A percentile compares a stretch with the other conserved stretches of the same genome.
phyloP scores from a whole-genome alignment of 2,797 vertebrate genomes.

The Peromyscus eremicus region DNA sequence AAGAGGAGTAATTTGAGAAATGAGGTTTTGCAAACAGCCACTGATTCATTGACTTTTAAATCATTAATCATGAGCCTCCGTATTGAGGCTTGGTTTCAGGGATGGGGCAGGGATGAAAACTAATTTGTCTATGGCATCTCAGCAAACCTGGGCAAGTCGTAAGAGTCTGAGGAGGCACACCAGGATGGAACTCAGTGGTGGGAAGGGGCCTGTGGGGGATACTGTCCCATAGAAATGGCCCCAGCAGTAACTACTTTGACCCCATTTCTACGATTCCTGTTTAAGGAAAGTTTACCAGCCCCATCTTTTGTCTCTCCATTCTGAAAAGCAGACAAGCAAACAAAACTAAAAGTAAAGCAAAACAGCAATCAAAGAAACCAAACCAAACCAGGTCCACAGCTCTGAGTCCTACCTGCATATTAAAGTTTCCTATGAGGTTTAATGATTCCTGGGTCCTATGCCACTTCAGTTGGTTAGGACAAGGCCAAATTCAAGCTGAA shows the following conservation, averaged over 20 bases:
- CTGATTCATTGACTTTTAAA: slow-evolving; percentile 73
- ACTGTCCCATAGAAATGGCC: background rate
- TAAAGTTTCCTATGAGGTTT: background rate
- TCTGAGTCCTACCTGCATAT: background rate
- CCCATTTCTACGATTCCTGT: background rate
- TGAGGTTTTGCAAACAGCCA: slow-evolving; percentile 55
- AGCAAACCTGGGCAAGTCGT: background rate
- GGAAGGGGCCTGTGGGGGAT: fast-evolving
- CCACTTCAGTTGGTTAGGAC: background rate
- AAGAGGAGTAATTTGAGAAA: slow-evolving; percentile 61
- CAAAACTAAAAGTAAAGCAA: background rate
- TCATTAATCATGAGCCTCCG: slow-evolving; percentile 74
- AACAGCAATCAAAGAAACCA: background rate
- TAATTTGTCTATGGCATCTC: slow-evolving; percentile 50
- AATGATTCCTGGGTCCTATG: background rate
- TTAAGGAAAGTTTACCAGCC: background rate
- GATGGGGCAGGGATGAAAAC: background rate
- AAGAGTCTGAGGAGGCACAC: background rate
- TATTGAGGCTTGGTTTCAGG: slow-evolving; percentile 27
- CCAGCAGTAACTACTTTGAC: background rate
- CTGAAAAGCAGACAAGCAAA: background rate
- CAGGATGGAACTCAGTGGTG: background rate
- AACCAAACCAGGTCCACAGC: background rate
- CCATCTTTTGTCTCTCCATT: background rate
- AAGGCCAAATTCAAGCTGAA: background rate